Base-by-base conservation (phyloP, 2,888 invertebrate species). In the Epinotia ramella region DNA sequence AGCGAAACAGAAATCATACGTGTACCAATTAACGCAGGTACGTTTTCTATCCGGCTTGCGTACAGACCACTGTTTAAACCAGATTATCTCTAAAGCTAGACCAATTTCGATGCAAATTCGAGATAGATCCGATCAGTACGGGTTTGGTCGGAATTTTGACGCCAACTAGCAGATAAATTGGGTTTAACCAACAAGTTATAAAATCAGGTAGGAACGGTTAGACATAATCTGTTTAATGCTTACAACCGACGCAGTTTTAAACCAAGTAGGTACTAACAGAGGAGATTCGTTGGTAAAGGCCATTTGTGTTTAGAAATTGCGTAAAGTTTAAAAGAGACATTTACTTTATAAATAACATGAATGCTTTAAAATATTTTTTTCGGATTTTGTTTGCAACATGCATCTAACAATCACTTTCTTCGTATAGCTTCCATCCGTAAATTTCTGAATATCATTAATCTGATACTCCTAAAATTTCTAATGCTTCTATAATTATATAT, bases 61-160 rank as follows among this genome's bases (percentile, higher is more conserved):
- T 16, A 59, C 20, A 33, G 18, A 28, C 66, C 40, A 49, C 62
- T 73, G 66, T 63, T 73, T 73, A 53, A 62, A 68, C 73, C 56
- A 67, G 73, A 73, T 73, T 73, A 67, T 62, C 68, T 74, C 63
- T 69, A 72, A 71, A 72, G 72, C 76, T 76, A 67, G 67, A 67
- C 72, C 72, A 72, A 76, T 76, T 76, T 67, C 62, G 76, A 76
- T 76, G 76, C 67, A 60, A 76, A 76, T 76, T 66, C 24, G 28
- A 73, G 56, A 44, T 44, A 75, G 65, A 66, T 75, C 70, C 40
- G 70, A 75, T 75, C 60, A n/a, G 69, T 74, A 74, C 74, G 74
- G 64, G 74, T 74, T 65, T 59, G 70, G 70, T 60, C 59, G 66
- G 75, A 66, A 75, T 66, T 75, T 75, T 75, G 70, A 75, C 70